These are phyloP conservation scores for Microplitis deprimator DNA, from an alignment of 2,888 invertebrate species.

Conservation along the genomic window DNA sequence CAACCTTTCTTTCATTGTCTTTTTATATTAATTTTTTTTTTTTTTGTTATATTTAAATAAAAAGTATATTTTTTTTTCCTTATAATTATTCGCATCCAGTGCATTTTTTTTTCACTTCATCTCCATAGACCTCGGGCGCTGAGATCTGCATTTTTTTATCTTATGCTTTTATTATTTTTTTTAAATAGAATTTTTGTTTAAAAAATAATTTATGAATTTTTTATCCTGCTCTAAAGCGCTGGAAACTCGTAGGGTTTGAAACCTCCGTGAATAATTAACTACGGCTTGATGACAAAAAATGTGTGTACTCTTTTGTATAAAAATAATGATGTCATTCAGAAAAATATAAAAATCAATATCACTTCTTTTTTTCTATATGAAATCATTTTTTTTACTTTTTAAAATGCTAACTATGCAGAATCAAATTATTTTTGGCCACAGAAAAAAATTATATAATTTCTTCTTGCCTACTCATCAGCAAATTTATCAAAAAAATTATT, in stretches of 20 bases:
- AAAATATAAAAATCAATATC: not conserved
- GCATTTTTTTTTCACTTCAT: slow-evolving; percentile 30
- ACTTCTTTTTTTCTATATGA: not conserved
- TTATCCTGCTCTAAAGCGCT: slow-evolving; percentile 1
- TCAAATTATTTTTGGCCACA: not conserved
- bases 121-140: slow-evolving; percentile 12
- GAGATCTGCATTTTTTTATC: slow-evolving; percentile 18
- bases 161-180: slow-evolving; percentile 14
- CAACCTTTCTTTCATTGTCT: slow-evolving; percentile 55
- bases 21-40: slow-evolving; percentile 42
- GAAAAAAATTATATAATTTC: not conserved
- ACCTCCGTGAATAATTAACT: slow-evolving; percentile 29
- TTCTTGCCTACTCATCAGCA: not conserved
- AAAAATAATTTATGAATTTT: slow-evolving; percentile 19
- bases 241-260: not conserved
- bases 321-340: slow-evolving; percentile 9
- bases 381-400: not conserved
- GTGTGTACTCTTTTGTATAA: slow-evolving; percentile 5
- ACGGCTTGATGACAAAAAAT: slow-evolving; percentile 3
- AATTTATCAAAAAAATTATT: not conserved
- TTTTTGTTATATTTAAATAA: slow-evolving; percentile 36
- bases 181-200: not conserved
- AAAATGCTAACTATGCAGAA: not conserved
- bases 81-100: slow-evolving; percentile 32
- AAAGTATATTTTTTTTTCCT: slow-evolving; percentile 26